Base-by-base conservation (phyloP, 2,113 vertebrate genomes). In the Rhinoderma darwinii region DNA sequence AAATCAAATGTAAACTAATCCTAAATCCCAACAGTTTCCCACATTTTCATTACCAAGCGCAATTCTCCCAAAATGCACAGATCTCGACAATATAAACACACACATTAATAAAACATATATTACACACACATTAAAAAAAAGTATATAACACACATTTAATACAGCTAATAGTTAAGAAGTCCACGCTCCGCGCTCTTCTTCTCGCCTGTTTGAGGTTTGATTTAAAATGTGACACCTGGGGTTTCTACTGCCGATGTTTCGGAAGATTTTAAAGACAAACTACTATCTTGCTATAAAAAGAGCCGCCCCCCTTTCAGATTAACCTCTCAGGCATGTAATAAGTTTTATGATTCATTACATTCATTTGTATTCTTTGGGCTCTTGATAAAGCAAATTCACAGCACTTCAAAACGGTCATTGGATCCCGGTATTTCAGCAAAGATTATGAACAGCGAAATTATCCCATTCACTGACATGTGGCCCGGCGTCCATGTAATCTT, bases 271-370 rank as follows among this genome's bases (percentile, higher is more conserved):
- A 61, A 70, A 50, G 86, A 87, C 47, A 73, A 81, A 81, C 61
- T 86, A 25, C 47, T 51, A 63, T 63, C 41, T 63, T 47, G 20
- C 51, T 80, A 87, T 75, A 63, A 47, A 37, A 75, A 82, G 86
- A 75, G 59, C 39, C 32, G 56, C 74, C 68, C 72, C 2, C 59
- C 79, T 87, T 87, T 87, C 68, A 87, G 86, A 82, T 41, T 75
- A 87, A 87, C 70, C 79, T 87, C 51, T 82, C 86, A 87, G 79
- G 86, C 86, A 87, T 87, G 86, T 87, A 87, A 87, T 87, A 82
- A 75, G 78, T 87, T 87, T 87, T 87, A 87, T 87, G 86, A 87
- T 87, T 82, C 79, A 87, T 87, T 87, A 87, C 86, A 75, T 87
- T 87, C 79, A 82, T 87, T 87, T 87, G 86, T 87, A 82, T 75